Conservation (phyloP, 2,888 invertebrate species). For the Pristionchus mayeri region DNA sequence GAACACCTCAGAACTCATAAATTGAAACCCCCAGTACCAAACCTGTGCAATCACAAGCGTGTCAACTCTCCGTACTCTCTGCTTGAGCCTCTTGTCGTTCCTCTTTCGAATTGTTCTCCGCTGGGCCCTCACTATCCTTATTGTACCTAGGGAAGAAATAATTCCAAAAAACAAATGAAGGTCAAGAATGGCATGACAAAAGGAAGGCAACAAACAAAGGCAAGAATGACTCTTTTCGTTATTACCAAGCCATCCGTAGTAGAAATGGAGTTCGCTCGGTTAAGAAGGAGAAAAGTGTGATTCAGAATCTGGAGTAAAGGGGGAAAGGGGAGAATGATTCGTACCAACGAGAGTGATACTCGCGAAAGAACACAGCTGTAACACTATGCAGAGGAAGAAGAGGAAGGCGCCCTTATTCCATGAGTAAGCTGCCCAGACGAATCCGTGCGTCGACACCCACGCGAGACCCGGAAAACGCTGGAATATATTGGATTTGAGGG, state of each 20-base stretch:
- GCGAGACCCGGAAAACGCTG: neutral
- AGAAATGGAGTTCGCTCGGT: too few species aligned
- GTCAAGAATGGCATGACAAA: too few species aligned
- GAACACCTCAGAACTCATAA: too few species aligned
- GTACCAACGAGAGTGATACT: neutral
- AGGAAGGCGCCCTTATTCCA: neutral
- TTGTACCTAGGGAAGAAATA: too few species aligned
- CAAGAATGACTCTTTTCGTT: too few species aligned
- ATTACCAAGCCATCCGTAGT: too few species aligned
- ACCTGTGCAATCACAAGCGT: slow-evolving; percentile 34
- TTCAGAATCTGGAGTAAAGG: neutral
- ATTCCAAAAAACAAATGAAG: too few species aligned
- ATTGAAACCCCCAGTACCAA: neutral
- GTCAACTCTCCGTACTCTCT: slow-evolving; percentile 37
- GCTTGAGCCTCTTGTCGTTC: neutral
- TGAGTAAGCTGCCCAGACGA: neutral
- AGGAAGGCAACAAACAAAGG: too few species aligned
- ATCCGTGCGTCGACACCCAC: slow-evolving; percentile 11
- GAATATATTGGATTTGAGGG: neutral
- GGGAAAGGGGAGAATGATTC: neutral
- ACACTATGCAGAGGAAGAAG: neutral
- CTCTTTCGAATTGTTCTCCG: slow-evolving; percentile 12
- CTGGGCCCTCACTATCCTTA: slow-evolving; percentile 9
- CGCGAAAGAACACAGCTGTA: too few species aligned
- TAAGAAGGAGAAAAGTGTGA: too few species aligned